phyloP scores from a whole-genome alignment of 1,140 invertebrate species.

The Bombus soroeensis region DNA sequence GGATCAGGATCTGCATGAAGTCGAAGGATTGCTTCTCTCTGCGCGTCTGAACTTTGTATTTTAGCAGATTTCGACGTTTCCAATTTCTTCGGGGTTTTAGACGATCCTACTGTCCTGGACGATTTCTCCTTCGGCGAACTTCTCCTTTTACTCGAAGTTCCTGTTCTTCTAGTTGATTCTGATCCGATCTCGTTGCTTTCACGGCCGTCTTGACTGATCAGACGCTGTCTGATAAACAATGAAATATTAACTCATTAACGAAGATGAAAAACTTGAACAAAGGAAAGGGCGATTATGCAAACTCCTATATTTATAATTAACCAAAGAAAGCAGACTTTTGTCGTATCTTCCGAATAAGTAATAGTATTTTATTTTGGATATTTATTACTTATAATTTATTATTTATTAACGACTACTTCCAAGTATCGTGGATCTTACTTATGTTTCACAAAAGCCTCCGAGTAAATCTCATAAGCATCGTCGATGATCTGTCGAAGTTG shows the following conservation, averaged over 20 bases:
- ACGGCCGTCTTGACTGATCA: not conserved
- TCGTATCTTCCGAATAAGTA: too few species aligned
- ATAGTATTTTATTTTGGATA: too few species aligned
- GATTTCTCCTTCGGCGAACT: not conserved
- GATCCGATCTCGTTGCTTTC: not conserved
- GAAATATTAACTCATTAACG: not conserved
- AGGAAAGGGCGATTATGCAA: too few species aligned
- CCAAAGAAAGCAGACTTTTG: too few species aligned
- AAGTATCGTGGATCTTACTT: conserved; percentile 11
- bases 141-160: not conserved
- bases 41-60: not conserved
- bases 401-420: not conserved
- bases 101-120: not conserved
- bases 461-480: conserved; percentile 54
- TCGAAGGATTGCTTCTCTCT: not conserved
- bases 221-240: not conserved
- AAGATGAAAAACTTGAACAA: too few species aligned
- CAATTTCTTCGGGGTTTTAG: not conserved
- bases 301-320: too few species aligned
- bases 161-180: not conserved
- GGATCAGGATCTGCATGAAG: conserved; percentile 21
- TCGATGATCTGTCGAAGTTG: conserved; percentile 66
- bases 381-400: too few species aligned
- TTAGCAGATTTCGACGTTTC: not conserved
- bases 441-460: not conserved